Conservation (phyloP, 35 echinoderm and acorn worm species). For the Amphiura filiformis region DNA sequence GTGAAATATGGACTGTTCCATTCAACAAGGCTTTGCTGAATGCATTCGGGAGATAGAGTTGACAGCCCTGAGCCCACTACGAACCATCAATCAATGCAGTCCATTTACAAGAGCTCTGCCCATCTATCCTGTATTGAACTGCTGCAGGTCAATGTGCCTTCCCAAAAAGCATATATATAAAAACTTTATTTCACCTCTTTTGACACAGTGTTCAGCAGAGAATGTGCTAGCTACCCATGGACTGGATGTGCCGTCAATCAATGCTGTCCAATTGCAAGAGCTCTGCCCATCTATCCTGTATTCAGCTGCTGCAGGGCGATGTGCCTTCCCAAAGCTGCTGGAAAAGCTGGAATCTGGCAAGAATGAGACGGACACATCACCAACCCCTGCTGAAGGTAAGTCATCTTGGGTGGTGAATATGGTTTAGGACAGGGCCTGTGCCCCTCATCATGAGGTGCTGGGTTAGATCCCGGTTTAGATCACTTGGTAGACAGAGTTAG, state of each 20-base stretch:
- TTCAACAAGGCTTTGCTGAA: too few species aligned
- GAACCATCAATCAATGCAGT: background rate
- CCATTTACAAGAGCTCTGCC: background rate
- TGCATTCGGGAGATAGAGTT: background rate
- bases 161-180: too few species aligned
- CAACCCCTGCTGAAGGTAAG: background rate
- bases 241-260: background rate
- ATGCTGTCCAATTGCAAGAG: background rate
- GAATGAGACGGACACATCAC: background rate
- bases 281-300: background rate
- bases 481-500: too few species aligned
- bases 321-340: background rate
- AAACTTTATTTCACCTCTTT: background rate
- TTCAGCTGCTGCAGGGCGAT: background rate
- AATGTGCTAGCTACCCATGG: background rate
- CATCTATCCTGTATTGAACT: background rate
- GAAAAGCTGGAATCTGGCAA: background rate
- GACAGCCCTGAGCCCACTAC: too few species aligned
- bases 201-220: background rate
- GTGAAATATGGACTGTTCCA: too few species aligned
- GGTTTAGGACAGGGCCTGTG: too few species aligned
- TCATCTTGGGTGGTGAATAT: too few species aligned
- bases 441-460: too few species aligned
- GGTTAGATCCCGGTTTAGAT: too few species aligned
- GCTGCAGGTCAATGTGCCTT: background rate